These are phyloP conservation scores for Simalia tracyae DNA, from an alignment of 2,797 vertebrate species.

Conservation along the genomic window DNA sequence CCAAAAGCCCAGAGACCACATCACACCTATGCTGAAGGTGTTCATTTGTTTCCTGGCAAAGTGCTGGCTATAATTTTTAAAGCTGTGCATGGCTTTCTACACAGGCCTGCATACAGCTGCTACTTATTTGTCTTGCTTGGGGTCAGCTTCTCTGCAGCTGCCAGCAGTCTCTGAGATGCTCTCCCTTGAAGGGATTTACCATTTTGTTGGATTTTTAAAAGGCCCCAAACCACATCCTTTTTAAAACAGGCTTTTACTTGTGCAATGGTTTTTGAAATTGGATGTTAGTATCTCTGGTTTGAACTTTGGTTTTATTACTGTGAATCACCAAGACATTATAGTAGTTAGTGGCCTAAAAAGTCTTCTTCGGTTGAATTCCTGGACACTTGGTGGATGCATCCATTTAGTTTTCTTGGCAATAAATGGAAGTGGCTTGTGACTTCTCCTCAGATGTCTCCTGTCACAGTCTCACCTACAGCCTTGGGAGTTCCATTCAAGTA, in stretches of 20 bases:
- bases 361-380: not conserved
- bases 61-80: not conserved
- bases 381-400: not conserved
- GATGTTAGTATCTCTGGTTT: not conserved
- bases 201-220: not conserved
- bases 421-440: not conserved
- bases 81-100: not conserved
- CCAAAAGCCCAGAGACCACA: not conserved
- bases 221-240: not conserved
- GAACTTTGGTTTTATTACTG: not conserved
- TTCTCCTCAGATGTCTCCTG: not conserved
- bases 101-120: not conserved
- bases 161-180: not conserved
- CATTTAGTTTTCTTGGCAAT: not conserved
- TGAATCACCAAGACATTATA: not conserved
- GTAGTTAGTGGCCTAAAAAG: not conserved
- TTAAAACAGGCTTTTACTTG: not conserved
- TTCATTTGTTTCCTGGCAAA: not conserved
- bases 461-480: not conserved
- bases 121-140: not conserved
- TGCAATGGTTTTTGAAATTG: not conserved
- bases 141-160: not conserved
- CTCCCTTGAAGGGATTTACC: not conserved
- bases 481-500: not conserved
- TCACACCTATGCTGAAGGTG: not conserved